Evolutionary conservation across 2,113 vertebrate genomes (phyloP).

Genomic region (Cyphomyrus discorhynchus): DNA sequence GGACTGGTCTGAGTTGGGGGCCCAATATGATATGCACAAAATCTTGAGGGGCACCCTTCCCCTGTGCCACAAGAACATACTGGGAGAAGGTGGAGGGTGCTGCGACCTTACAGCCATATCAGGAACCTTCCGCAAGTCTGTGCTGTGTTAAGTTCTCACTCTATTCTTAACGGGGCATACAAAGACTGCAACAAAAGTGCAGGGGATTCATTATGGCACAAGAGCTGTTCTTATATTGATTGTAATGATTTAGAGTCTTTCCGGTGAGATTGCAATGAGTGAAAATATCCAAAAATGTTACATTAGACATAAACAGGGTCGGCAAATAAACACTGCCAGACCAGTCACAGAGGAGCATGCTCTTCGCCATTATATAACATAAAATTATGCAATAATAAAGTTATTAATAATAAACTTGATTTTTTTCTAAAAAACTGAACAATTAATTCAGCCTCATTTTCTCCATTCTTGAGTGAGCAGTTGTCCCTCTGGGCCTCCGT

Average conservation of each 20-base stretch:
- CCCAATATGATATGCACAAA: background rate
- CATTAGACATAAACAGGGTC: background rate
- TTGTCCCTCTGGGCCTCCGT: background rate
- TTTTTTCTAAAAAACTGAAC: background rate
- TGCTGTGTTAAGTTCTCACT: background rate
- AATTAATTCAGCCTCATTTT: background rate
- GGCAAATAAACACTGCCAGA: background rate
- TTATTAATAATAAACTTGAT: background rate
- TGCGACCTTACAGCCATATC: background rate
- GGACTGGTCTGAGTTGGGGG: background rate
- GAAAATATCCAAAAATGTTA: background rate
- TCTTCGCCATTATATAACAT: background rate
- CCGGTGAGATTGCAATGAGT: background rate
- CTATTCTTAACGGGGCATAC: background rate
- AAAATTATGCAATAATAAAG: background rate
- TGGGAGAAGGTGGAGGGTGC: background rate
- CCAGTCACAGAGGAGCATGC: background rate
- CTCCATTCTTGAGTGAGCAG: background rate
- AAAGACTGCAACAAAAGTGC: background rate
- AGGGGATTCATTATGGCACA: background rate
- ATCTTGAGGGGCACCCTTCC: background rate
- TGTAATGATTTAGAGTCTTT: background rate
- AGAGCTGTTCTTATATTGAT: background rate
- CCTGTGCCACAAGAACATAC: background rate
- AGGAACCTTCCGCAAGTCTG: background rate